Percentiles rank a stretch among this genome's conserved stretches.
These are phyloP conservation scores for Adelosebastes latens DNA, from an alignment of 2,797 vertebrate species.

Conservation along the genomic window DNA sequence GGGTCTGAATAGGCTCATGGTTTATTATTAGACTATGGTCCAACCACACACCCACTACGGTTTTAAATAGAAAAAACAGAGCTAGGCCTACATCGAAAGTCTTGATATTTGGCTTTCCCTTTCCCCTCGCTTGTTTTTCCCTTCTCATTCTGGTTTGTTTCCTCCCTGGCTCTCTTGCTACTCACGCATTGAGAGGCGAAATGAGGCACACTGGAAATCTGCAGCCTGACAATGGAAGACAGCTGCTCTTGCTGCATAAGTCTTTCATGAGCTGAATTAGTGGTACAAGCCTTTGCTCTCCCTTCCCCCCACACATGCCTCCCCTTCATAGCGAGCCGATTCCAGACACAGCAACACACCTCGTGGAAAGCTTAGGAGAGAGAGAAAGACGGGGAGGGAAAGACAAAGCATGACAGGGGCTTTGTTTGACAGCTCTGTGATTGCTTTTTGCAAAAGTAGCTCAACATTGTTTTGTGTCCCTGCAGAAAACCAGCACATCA, in stretches of 20 bases:
- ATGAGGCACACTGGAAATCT: slow-evolving; percentile 85
- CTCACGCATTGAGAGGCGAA: slow-evolving; percentile 81
- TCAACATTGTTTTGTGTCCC: slow-evolving; percentile 47
- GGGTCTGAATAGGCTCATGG: slow-evolving; percentile 62
- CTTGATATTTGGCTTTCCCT: slow-evolving; percentile 52
- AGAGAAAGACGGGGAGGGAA: slow-evolving; percentile 38
- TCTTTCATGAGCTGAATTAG: slow-evolving; percentile 88
- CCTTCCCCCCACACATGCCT: slow-evolving; percentile 70
- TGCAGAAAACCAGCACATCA: slow-evolving; percentile 16
- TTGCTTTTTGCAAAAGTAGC: slow-evolving; percentile 62
- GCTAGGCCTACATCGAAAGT: slow-evolving; percentile 45
- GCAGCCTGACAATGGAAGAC: slow-evolving; percentile 87
- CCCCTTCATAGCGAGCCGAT: slow-evolving; percentile 61
- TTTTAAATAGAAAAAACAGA: slow-evolving; percentile 62
- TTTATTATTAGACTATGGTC: slow-evolving; percentile 80
- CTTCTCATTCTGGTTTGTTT: slow-evolving; percentile 62
- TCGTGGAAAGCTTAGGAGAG: slow-evolving; percentile 67
- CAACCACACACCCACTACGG: slow-evolving; percentile 61
- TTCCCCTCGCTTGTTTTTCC: slow-evolving; percentile 17
- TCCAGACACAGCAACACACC: slow-evolving; percentile 73
- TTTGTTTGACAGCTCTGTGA: slow-evolving; percentile 79
- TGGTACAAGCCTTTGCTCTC: slow-evolving; percentile 74
- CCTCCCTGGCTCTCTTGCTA: slow-evolving; percentile 66
- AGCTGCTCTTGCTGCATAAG: slow-evolving; percentile 84
- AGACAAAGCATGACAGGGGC: slow-evolving; percentile 72